Percentiles rank a stretch among this genome's conserved stretches.
Evolutionary conservation across 2,113 vertebrate species (phyloP).

Genomic region (Orcinus orca): DNA sequence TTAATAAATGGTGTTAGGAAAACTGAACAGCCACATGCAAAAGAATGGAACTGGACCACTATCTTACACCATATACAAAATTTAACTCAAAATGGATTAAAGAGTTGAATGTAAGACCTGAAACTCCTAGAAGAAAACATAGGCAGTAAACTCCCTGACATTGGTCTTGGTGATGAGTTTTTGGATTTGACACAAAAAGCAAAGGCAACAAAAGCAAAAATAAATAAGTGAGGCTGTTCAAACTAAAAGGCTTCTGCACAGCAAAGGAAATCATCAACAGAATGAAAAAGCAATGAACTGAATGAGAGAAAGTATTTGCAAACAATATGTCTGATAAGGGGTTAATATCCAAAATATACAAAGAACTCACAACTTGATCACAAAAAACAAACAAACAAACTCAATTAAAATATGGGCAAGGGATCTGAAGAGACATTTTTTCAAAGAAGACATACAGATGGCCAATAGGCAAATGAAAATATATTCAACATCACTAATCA

Average conservation of each 20-base stretch:
- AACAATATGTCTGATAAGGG: not conserved
- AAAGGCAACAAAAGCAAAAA: not conserved
- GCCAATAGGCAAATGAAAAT: not conserved
- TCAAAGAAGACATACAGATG: not conserved
- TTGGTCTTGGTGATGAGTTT: not conserved
- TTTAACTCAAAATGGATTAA: not conserved
- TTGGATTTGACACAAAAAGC: not conserved
- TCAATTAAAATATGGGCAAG: not conserved
- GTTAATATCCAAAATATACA: not conserved
- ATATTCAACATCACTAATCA: not conserved
- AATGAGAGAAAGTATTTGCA: not conserved
- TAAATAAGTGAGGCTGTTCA: not conserved
- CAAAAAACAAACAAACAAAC: not conserved
- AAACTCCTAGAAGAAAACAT: not conserved
- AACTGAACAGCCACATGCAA: not conserved
- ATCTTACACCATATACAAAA: not conserved
- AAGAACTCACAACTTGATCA: not conserved
- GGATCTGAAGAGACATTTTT: not conserved
- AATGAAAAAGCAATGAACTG: not conserved
- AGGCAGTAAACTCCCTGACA: not conserved
- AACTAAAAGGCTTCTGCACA: not conserved
- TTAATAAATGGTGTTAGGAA: not conserved
- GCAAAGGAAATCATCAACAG: not conserved
- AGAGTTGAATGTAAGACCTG: not conserved
- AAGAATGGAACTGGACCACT: too few relatives aligned